A percentile compares a stretch with the other conserved stretches of the same genome.
Evolutionary conservation across 2,113 vertebrate genomes (phyloP).

Genomic region (Hyaena hyaena): DNA sequence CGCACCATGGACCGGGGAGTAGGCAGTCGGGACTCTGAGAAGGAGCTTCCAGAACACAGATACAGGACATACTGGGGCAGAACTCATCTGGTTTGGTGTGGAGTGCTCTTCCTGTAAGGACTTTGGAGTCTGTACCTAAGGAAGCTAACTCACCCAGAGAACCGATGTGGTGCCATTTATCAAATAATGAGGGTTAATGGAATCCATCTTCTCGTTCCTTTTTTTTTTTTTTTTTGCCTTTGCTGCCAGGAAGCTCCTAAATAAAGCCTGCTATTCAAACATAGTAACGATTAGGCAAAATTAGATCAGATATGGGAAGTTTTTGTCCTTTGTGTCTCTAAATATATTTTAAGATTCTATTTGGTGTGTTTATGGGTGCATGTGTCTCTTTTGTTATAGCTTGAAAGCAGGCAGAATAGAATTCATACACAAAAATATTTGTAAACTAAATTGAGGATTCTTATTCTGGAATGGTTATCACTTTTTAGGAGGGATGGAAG

Average conservation of each 20-base stretch:
- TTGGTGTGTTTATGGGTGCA: neutral
- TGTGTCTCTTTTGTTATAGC: neutral
- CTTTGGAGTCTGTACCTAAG: too few species aligned
- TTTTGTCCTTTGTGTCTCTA: neutral
- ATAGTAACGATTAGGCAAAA: neutral
- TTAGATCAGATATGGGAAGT: neutral
- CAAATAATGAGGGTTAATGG: neutral
- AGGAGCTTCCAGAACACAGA: neutral
- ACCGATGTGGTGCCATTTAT: neutral
- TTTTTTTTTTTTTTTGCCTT: constrained; percentile 46
- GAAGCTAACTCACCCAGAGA: neutral
- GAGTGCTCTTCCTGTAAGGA: neutral
- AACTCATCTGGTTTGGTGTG: neutral
- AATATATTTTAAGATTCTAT: neutral
- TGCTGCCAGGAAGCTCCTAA: neutral
- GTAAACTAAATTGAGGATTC: neutral
- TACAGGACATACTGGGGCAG: neutral
- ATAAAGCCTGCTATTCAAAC: neutral
- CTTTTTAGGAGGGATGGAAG: neutral
- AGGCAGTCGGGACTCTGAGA: neutral
- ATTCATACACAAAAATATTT: neutral
- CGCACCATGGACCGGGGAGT: neutral
- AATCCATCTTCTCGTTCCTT: neutral
- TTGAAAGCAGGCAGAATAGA: constrained; percentile 35
- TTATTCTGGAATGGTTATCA: neutral